Conservation (phyloP, 2,797 vertebrate genomes). For the Artibeus jamaicensis region DNA sequence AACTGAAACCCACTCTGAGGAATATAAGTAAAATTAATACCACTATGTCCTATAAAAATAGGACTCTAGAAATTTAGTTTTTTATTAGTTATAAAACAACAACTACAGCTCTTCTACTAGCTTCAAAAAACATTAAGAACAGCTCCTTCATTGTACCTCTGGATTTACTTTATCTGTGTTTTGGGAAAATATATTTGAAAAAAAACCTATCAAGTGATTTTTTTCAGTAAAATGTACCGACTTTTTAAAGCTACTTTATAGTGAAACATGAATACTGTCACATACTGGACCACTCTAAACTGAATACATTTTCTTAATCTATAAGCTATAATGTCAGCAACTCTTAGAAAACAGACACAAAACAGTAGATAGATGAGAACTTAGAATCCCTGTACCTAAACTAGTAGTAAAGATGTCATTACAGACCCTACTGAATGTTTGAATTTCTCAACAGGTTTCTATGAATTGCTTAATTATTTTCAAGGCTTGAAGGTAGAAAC, state of each 20-base stretch:
- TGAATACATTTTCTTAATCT: conserved; percentile 67
- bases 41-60: neutral
- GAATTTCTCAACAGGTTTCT: conserved; percentile 48
- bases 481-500: conserved; percentile 31
- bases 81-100: neutral
- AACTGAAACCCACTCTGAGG: neutral
- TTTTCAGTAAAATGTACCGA: neutral
- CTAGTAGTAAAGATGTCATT: neutral
- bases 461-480: conserved; percentile 53
- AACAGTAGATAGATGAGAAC: conserved; percentile 47
- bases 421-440: conserved; percentile 3
- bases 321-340: conserved; percentile 2
- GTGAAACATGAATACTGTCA: neutral
- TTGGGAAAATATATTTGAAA: neutral
- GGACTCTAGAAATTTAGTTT: neutral
- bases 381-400: neutral
- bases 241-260: neutral
- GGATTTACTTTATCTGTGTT: neutral
- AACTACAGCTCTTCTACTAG: neutral
- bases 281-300: neutral
- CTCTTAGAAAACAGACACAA: conserved; percentile 37
- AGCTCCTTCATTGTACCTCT: neutral
- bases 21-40: neutral
- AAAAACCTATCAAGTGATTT: neutral
- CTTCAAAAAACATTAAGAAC: neutral